Conservation (phyloP, 2,113 vertebrate genomes). For the Nesospiza acunhae region DNA sequence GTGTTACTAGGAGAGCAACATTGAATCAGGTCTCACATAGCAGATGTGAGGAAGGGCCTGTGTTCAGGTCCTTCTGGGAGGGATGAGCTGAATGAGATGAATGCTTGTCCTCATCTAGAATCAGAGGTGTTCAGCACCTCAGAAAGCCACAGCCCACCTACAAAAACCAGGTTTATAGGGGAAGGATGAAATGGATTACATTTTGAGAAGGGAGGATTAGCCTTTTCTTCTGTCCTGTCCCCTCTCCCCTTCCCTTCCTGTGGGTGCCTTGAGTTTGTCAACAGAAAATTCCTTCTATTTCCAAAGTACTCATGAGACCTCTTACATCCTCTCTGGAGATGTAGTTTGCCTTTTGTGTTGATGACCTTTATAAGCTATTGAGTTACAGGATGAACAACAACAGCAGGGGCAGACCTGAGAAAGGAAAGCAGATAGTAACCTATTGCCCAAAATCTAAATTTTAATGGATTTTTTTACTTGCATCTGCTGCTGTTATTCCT, state of each 20-base stretch:
- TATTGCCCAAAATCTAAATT: background rate
- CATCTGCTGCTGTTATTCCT: background rate
- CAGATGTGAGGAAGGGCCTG: background rate
- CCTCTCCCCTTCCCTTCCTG: background rate
- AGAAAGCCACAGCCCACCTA: background rate
- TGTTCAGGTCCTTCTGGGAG: background rate
- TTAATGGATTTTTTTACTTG: background rate
- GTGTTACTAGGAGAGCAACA: background rate
- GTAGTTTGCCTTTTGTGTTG: background rate
- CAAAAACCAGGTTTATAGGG: background rate
- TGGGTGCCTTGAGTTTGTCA: background rate
- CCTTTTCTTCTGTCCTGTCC: fast-evolving
- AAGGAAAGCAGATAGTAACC: background rate
- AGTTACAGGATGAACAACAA: background rate
- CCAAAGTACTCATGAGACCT: background rate
- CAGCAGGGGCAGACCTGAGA: background rate
- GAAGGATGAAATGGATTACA: background rate
- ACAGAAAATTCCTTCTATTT: background rate
- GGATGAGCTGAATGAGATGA: background rate
- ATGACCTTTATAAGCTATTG: background rate
- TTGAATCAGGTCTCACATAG: background rate
- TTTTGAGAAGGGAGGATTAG: background rate
- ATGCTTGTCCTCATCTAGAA: background rate
- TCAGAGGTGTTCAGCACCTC: background rate
- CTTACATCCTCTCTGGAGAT: background rate